phyloP scores from a whole-genome alignment of 2,113 vertebrate genomes.

The Phainopepla nitens region DNA sequence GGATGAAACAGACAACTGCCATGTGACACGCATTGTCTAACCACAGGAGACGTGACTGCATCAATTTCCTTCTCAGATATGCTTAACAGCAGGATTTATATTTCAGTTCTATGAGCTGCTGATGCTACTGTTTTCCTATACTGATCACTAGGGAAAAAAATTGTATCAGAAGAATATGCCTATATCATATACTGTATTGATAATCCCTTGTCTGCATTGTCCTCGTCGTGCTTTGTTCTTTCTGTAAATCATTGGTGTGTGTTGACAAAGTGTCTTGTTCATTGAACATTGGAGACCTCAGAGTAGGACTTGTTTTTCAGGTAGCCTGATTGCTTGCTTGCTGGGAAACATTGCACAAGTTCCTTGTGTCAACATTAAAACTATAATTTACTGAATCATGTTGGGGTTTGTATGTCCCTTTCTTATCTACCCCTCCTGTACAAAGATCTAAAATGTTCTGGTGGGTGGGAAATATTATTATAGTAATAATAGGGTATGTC shows the following conservation, averaged over 20 bases:
- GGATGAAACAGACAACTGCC: conserved; percentile 78
- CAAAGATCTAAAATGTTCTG: background rate
- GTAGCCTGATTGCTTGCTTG: background rate
- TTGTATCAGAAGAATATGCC: background rate
- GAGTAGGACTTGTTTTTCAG: background rate
- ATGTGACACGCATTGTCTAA: conserved; percentile 78
- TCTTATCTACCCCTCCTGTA: background rate
- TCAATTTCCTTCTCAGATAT: background rate
- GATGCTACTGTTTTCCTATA: background rate
- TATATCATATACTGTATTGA: background rate
- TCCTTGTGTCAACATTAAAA: conserved; percentile 10
- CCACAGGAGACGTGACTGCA: background rate
- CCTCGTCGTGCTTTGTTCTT: background rate
- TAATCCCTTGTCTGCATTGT: background rate
- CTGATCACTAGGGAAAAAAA: background rate
- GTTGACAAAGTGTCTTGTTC: background rate
- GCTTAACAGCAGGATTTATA: background rate
- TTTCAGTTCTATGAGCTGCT: conserved; percentile 37
- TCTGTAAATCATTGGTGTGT: background rate
- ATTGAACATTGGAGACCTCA: background rate
- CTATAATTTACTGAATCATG: background rate
- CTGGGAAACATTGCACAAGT: background rate
- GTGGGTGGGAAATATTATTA: background rate
- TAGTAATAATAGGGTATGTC: background rate
- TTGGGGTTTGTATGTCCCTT: background rate